These are phyloP conservation scores for Argyrosomus japonicus DNA, from an alignment of 2,113 vertebrate genomes.

Conservation along the genomic window DNA sequence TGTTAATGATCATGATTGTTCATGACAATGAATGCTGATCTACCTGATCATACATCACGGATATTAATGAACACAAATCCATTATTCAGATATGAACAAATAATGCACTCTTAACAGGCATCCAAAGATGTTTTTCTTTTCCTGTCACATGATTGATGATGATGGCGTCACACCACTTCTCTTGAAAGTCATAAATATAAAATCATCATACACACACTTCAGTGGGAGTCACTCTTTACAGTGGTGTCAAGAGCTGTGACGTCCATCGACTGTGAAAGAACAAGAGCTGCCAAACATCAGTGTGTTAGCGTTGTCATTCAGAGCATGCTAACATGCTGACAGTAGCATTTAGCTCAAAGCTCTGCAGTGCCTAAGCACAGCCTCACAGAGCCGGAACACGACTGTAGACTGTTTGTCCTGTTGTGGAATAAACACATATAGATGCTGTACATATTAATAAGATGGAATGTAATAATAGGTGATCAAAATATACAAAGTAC, in stretches of 20 bases:
- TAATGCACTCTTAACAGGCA: not conserved
- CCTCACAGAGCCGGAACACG: not conserved
- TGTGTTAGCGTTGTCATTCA: not conserved
- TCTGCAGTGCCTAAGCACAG: not conserved
- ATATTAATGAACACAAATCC: not conserved
- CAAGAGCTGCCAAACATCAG: not conserved
- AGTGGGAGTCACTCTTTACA: too few species aligned
- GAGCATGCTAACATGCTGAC: not conserved
- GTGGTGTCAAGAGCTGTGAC: not conserved
- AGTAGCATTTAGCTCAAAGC: not conserved
- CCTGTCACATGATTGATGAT: not conserved
- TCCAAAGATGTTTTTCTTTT: not conserved
- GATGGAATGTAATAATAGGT: not conserved
- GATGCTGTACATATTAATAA: not conserved
- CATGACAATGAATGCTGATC: not conserved
- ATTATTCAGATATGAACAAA: not conserved
- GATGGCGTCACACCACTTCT: not conserved
- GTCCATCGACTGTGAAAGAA: not conserved
- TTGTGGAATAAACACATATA: not conserved
- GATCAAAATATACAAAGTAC: not conserved
- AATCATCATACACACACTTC: not conserved
- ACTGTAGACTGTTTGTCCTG: not conserved
- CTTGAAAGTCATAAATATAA: not conserved
- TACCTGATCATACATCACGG: not conserved
- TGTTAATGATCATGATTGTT: not conserved